These are phyloP conservation scores for Elachura formosa DNA, from an alignment of 2,113 vertebrate genomes.

Conservation along the genomic window DNA sequence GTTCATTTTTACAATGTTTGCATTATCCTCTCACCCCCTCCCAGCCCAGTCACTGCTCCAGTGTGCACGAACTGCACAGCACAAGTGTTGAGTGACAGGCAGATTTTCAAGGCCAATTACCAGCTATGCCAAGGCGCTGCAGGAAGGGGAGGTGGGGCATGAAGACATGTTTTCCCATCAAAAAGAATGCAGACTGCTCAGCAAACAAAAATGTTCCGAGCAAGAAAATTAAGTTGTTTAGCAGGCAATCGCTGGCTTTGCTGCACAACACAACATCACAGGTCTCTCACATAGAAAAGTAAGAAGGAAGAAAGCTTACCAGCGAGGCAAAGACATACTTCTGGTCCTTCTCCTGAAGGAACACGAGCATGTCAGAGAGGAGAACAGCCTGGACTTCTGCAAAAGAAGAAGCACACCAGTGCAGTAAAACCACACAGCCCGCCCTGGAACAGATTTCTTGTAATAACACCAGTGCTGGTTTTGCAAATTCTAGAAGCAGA, in stretches of 20 bases:
- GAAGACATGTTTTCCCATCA: background rate
- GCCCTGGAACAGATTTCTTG: background rate
- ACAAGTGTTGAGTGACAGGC: background rate
- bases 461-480: background rate
- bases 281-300: background rate
- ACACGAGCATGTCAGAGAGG: constrained; percentile 87
- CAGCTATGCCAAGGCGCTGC: background rate
- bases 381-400: constrained; percentile 91
- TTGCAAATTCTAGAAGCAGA: background rate
- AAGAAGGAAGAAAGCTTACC: constrained; percentile 73
- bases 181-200: background rate
- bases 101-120: constrained; percentile 27
- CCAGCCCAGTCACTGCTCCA: background rate
- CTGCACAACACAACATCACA: background rate
- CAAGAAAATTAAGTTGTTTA: background rate
- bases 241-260: background rate
- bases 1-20: background rate
- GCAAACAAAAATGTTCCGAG: background rate
- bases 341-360: constrained; percentile 97
- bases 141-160: background rate
- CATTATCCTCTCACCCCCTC: background rate
- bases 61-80: background rate
- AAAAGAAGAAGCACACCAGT: background rate
- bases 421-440: background rate
- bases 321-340: constrained; percentile 91